Percentiles rank a stretch among this genome's conserved stretches.
These are phyloP conservation scores for Thunnus thynnus DNA, from an alignment of 2,113 vertebrate genomes.

Conservation along the genomic window DNA sequence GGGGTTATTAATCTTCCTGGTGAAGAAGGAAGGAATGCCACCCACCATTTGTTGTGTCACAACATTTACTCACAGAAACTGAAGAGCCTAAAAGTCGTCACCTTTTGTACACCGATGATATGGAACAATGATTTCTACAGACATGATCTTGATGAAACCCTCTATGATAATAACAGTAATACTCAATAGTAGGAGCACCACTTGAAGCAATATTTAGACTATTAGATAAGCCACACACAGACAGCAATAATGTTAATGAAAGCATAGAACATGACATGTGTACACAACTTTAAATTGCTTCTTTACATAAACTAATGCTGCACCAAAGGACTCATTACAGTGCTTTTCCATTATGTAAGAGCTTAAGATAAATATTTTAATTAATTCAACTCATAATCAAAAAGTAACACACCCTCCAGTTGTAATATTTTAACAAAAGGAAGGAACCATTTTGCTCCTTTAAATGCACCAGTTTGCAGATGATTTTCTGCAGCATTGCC, in stretches of 20 bases:
- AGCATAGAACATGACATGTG: constrained; percentile 13
- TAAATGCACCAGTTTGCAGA: constrained; percentile 3
- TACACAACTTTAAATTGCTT: constrained; percentile 33
- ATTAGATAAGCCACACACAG: constrained; percentile 40
- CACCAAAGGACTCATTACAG: constrained; percentile 48
- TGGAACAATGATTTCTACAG: constrained; percentile 31
- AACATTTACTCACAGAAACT: constrained; percentile 7
- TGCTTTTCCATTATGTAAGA: constrained; percentile 44
- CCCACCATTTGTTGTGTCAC: constrained; percentile 1
- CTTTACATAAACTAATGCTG: constrained; percentile 30
- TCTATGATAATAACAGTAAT: neutral
- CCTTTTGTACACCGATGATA: constrained; percentile 7
- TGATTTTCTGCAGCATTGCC: constrained; percentile 8
- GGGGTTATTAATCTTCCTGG: neutral
- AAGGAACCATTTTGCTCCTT: too few species aligned
- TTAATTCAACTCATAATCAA: constrained; percentile 28
- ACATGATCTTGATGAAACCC: neutral
- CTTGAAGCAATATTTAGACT: constrained; percentile 43
- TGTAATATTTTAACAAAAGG: constrained; percentile 12
- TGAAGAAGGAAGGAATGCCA: constrained; percentile 1
- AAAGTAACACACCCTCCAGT: constrained; percentile 14
- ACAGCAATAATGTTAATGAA: constrained; percentile 51
- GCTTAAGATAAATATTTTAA: constrained; percentile 38
- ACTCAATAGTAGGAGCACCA: constrained; percentile 14
- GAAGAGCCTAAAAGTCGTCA: constrained; percentile 4